Conservation (phyloP, 37 sponge, comb jelly and placozoan genomes). For the Beroe forskalii region DNA sequence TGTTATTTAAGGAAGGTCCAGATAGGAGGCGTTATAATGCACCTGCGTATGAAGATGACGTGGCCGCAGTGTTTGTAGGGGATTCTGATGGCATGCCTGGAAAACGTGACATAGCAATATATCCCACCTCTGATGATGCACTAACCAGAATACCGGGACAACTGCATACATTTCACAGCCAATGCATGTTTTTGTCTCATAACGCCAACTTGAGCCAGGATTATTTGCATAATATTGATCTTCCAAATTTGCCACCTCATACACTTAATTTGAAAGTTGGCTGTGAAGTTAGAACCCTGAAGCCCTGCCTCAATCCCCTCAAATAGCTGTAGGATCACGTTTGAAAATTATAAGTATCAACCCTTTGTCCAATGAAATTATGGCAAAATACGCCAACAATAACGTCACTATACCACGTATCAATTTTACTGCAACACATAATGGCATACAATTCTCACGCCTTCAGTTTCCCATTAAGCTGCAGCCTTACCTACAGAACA, state of each 20-base stretch:
- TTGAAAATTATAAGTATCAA: neutral
- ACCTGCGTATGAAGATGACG: too few species aligned
- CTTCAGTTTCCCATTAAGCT: slow-evolving; percentile 15
- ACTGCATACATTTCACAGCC: neutral
- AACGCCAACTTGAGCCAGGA: neutral
- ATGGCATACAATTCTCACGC: neutral
- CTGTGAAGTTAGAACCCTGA: neutral
- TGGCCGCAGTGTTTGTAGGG: slow-evolving; percentile 8
- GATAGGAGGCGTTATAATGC: too few species aligned
- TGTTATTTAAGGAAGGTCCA: neutral
- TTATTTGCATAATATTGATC: neutral
- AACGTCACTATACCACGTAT: neutral
- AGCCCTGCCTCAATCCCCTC: neutral
- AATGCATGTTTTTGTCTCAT: neutral
- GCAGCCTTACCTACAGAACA: neutral
- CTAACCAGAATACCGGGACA: neutral
- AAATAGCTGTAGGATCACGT: slow-evolving; percentile 4
- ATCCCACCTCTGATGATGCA: neutral
- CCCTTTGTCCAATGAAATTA: neutral
- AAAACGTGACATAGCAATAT: too few species aligned
- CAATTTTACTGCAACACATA: neutral
- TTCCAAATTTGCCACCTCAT: neutral
- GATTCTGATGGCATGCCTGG: slow-evolving; percentile 28
- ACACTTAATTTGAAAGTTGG: neutral
- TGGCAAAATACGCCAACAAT: neutral